These are phyloP conservation scores for Xiphophorus couchianus DNA, from an alignment of 2,113 vertebrate genomes.

Conservation along the genomic window DNA sequence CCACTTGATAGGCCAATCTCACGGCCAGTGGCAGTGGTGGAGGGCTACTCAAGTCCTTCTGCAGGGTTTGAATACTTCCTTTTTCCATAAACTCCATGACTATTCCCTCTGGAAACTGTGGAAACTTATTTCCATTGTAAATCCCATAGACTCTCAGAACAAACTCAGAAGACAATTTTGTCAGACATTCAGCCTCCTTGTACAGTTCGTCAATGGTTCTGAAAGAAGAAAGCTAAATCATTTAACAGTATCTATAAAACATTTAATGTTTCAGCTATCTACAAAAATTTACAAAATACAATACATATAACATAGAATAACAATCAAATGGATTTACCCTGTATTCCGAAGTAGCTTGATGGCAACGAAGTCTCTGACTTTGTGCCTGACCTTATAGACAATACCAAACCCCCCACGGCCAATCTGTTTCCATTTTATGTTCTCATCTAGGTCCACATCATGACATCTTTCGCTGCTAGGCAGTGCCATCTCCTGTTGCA, in stretches of 20 bases:
- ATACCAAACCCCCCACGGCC: slow-evolving; percentile 71
- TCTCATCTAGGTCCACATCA: slow-evolving; percentile 26
- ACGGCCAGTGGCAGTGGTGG: slow-evolving; percentile 76
- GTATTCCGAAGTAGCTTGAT: slow-evolving; percentile 43
- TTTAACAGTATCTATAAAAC: background rate
- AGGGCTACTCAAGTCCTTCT: slow-evolving; percentile 35
- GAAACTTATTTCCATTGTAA: slow-evolving; percentile 23
- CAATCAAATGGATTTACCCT: slow-evolving; percentile 42
- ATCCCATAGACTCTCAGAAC: slow-evolving; percentile 67
- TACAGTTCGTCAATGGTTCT: background rate
- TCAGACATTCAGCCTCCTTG: slow-evolving; percentile 60
- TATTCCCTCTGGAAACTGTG: slow-evolving; percentile 59
- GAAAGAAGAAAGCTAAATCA: background rate
- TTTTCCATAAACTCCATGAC: slow-evolving; percentile 81
- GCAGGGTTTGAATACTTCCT: slow-evolving; percentile 79
- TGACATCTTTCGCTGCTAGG: background rate
- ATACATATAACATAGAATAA: background rate
- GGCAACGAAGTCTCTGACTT: slow-evolving; percentile 48
- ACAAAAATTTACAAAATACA: background rate
- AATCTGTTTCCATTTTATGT: background rate
- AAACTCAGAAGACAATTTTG: slow-evolving; percentile 36
- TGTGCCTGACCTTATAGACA: slow-evolving; percentile 71
- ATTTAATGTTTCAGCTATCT: background rate
- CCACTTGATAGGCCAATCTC: slow-evolving; percentile 77
- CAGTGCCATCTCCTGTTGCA: slow-evolving; percentile 57